Evolutionary conservation across 1,140 invertebrate species (phyloP), one percentile per base, ranked within the genome.

Genomic region (Lucilia cuprina): DNA sequence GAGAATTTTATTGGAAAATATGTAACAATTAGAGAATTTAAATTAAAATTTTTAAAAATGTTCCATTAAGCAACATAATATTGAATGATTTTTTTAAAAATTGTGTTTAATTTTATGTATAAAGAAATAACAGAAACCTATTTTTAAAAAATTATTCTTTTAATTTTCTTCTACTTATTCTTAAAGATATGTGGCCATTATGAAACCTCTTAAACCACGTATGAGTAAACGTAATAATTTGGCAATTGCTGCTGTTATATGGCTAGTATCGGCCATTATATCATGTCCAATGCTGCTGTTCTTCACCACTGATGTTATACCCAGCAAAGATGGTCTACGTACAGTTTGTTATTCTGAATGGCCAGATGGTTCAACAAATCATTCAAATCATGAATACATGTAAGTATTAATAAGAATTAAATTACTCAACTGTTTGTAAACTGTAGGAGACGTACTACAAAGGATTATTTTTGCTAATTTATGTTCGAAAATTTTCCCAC

Each of bases 171-270:
- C 21, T 13, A 14, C 4, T n/a, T 55, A 19, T 86, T 83, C 41
- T 0, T 25, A 93, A 30, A 97, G 97, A 87, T 98, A 98, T 89
- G 95, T 97, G 92, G 97, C 97, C 35, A 98, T 98, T 86, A 97
- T 98, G 93, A 96, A 96, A 89, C 98, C 98, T 0, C 91, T 98
- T 85, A 93, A 95, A 85, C 96, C 96, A 7, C 93, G 97, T 75
- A 95, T 98, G 93, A 96, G 97, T 5, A 94, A 94, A 86, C 92
- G 94, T 41, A 93, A 94, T 0, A 98, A 97, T 0, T 91, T 98
- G n/a, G 94, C 94, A 84, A 95, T 98, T 65, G 96, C 96, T 0
- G 92, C 95, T 1, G 92, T 93, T 30, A 98, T 98, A 83, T 98
- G 98, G 98, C 86, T 90, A 30, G 86, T 94, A 8, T 95, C 96